Base-by-base conservation (phyloP, 2,888 invertebrate species). In the Hemicrepidius hirtus region DNA sequence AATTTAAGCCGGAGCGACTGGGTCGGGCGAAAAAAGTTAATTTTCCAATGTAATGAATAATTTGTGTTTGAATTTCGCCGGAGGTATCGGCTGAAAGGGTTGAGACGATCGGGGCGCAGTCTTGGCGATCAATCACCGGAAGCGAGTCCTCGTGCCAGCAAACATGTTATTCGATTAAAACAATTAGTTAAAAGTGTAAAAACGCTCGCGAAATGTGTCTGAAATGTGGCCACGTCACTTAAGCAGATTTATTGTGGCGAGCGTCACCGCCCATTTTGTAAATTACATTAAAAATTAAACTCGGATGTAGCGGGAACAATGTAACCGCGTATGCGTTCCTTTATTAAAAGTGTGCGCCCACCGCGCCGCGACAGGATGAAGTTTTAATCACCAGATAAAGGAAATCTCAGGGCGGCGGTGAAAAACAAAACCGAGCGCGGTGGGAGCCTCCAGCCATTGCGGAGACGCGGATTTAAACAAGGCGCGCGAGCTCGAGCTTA, bases 371-470 rank as follows among this genome's bases (percentile, higher is more conserved):
- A 85, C 85, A 86, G 85, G 85, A 86, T 85, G 85, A 86, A 86
- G 86, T 86, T 87, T 87, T 86, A 87, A 86, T 87, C 87, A 86
- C 84, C 82, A 85, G 85, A 85, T 85, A 85, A 85, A 85, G 85
- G 84, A 85, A 85, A 86, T 85, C 85, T 86, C 85, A 83, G 84
- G 84, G 84, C 84, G 84, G 80, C 84, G 82, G 82, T 83, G 84
- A 83, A 84, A 84, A 84, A 85, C 83, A 83, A 84, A 84, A 83
- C 81, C 72, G 77, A 75, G 78, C 77, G 77, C 76, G 77, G 79
- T 79, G 81, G 80, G 81, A 80, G 82, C 82, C 82, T 77, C 78
- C 77, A 82, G 82, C 82, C 80, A 81, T 83, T 82, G 80, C 79
- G 79, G 81, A 78, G 79, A 79, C 78, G 79, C 74, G 75, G 75